These are phyloP conservation scores for Sesamia nonagrioides DNA, from an alignment of 1,140 invertebrate genomes.

Conservation along the genomic window DNA sequence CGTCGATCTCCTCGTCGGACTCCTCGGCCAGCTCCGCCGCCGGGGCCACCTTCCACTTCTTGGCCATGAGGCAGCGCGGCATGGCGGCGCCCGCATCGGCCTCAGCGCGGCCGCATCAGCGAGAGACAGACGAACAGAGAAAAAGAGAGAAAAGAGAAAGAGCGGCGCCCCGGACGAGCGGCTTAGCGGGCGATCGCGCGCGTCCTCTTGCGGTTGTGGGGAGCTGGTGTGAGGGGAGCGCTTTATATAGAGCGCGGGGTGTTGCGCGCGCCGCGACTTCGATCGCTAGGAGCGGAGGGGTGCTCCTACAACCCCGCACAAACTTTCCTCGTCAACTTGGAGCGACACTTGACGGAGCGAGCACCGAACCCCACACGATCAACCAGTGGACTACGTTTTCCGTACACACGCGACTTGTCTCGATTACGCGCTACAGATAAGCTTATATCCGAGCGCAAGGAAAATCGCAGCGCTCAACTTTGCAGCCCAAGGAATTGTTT, in stretches of 20 bases:
- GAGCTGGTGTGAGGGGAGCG: constrained; percentile 78
- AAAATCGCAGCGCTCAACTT: constrained; percentile 22
- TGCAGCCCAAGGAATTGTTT: constrained; percentile 5
- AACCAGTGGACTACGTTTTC: constrained; percentile 71
- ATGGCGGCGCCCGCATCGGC: constrained; percentile 89
- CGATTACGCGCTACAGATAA: constrained; percentile 40
- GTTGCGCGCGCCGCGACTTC: constrained; percentile 81
- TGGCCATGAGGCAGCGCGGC: constrained; percentile 96
- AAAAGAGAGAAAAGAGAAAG: constrained; percentile 86
- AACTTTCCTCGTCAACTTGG: constrained; percentile 79
- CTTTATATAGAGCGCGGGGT: constrained; percentile 82
- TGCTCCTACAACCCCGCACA: constrained; percentile 66
- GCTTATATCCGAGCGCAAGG: constrained; percentile 16
- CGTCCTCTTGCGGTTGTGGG: constrained; percentile 84
- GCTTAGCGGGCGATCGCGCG: constrained; percentile 79
- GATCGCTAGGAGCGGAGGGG: constrained; percentile 78
- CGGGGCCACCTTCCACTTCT: constrained; percentile 96
- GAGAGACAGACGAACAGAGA: constrained; percentile 85
- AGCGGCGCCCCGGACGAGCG: constrained; percentile 85
- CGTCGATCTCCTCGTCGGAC: constrained; percentile 95
- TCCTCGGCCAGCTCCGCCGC: constrained; percentile 92
- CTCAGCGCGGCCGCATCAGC: constrained; percentile 82
- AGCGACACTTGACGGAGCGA: constrained; percentile 69
- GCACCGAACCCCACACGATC: constrained; percentile 67
- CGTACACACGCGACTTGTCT: constrained; percentile 49